Conservation (phyloP, 2,888 invertebrate genomes). For the Byasa hedistus region DNA sequence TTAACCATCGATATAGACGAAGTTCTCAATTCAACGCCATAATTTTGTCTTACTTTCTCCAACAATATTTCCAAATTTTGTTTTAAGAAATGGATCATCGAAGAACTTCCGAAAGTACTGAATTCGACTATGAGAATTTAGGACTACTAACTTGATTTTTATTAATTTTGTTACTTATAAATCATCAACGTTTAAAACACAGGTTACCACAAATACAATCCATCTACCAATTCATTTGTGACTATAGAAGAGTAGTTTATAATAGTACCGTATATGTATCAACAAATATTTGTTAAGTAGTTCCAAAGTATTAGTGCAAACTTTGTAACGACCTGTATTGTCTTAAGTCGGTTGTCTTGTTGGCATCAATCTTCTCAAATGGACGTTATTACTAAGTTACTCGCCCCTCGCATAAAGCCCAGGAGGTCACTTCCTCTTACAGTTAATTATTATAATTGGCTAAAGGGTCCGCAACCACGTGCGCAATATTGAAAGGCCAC, state of each 20-base stretch:
- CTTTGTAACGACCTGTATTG: conserved; percentile 58
- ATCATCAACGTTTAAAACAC: no score
- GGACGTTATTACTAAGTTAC: conserved; percentile 67
- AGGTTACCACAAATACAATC: neutral
- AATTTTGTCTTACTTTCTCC: no score
- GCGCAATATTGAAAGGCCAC: conserved; percentile 52
- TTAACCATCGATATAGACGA: no score
- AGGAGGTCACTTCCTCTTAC: conserved; percentile 75
- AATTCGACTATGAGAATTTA: no score
- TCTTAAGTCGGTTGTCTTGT: conserved; percentile 72
- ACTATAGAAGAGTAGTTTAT: neutral
- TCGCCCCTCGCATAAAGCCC: conserved; percentile 56
- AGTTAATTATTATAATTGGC: conserved; percentile 78
- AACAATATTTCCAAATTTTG: no score
- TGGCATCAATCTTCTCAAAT: conserved; percentile 73
- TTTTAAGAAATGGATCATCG: no score
- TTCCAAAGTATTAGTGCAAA: conserved; percentile 45
- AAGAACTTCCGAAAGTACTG: no score
- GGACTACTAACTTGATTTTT: no score
- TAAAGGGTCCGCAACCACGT: conserved; percentile 55
- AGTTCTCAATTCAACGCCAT: no score
- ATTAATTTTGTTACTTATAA: no score
- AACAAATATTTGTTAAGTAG: conserved; percentile 29
- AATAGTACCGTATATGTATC: neutral
- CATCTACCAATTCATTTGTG: neutral